A percentile compares a stretch with the other conserved stretches of the same genome.
Conservation (phyloP, 2,888 invertebrate species). For the Serripes groenlandicus region DNA sequence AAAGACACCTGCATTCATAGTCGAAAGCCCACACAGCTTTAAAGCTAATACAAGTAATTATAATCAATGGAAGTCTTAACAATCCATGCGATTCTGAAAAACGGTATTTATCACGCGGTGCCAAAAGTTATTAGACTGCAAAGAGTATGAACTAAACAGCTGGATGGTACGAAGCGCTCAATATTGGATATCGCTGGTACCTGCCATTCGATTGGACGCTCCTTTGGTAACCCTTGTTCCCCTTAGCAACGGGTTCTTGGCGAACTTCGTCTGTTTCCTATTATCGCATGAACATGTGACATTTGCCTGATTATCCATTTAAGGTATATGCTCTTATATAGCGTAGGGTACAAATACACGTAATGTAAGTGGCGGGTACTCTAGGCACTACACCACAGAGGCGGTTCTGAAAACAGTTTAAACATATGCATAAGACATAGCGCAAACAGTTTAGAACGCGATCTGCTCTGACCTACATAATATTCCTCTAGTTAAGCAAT, state of each 20-base stretch:
- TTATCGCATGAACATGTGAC: too few relatives aligned
- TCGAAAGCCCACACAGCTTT: neutral
- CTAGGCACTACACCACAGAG: too few relatives aligned
- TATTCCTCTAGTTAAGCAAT: too few relatives aligned
- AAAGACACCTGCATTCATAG: neutral
- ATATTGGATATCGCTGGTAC: constrained; percentile 12
- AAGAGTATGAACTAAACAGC: constrained; percentile 19
- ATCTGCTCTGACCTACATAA: too few relatives aligned
- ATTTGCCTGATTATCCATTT: too few relatives aligned
- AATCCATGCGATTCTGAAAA: constrained; percentile 13
- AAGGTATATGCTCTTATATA: too few relatives aligned
- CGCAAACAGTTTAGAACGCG: too few relatives aligned
- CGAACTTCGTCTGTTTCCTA: too few relatives aligned
- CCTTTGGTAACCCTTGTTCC: neutral
- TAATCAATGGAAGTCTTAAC: constrained; percentile 8
- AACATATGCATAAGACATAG: too few relatives aligned
- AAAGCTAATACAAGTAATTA: neutral
- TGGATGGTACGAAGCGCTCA: neutral
- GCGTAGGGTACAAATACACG: too few relatives aligned
- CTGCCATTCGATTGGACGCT: constrained; percentile 3
- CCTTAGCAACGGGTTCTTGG: neutral
- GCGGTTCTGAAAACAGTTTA: too few relatives aligned
- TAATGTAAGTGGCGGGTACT: too few relatives aligned
- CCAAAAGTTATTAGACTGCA: constrained; percentile 9
- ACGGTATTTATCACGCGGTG: constrained; percentile 11